Evolutionary conservation across 2,113 vertebrate genomes (phyloP).

Genomic region (Takifugu flavidus): DNA sequence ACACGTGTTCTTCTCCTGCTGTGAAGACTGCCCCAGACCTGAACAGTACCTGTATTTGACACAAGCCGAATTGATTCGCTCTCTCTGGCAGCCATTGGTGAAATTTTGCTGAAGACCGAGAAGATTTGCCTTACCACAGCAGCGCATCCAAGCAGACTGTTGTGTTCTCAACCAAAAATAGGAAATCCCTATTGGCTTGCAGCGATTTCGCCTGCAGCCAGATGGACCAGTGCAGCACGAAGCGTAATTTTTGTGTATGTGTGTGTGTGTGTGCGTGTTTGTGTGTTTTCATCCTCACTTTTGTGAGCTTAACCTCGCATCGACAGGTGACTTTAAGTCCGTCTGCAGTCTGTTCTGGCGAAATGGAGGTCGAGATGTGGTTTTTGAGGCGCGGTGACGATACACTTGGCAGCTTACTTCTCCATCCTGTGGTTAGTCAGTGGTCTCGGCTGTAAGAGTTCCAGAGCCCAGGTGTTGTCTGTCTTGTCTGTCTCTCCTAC

Average conservation of each 20-base stretch:
- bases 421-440: constrained; percentile 50
- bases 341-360: constrained; percentile 51
- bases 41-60: not conserved
- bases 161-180: constrained; percentile 63
- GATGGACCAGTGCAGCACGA: constrained; percentile 38
- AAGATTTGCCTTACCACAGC: constrained; percentile 37
- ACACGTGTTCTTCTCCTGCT: constrained; percentile 47
- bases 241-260: constrained; percentile 18
- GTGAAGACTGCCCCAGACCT: constrained; percentile 46
- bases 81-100: not conserved
- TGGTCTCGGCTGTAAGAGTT: constrained; percentile 53
- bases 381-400: constrained; percentile 39
- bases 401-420: constrained; percentile 51
- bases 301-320: constrained; percentile 50
- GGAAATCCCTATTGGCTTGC: constrained; percentile 50
- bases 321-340: constrained; percentile 34
- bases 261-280: constrained; percentile 12
- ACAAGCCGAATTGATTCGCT: no score
- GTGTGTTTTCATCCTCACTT: constrained; percentile 27
- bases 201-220: constrained; percentile 63
- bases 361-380: constrained; percentile 49
- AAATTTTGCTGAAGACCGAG: constrained; percentile 34
- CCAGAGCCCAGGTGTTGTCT: constrained; percentile 59
- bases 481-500: constrained; percentile 68
- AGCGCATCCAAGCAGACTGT: constrained; percentile 16